Evolutionary conservation across 1,140 invertebrate genomes (phyloP).

Genomic region (Tetramorium parvispinum): DNA sequence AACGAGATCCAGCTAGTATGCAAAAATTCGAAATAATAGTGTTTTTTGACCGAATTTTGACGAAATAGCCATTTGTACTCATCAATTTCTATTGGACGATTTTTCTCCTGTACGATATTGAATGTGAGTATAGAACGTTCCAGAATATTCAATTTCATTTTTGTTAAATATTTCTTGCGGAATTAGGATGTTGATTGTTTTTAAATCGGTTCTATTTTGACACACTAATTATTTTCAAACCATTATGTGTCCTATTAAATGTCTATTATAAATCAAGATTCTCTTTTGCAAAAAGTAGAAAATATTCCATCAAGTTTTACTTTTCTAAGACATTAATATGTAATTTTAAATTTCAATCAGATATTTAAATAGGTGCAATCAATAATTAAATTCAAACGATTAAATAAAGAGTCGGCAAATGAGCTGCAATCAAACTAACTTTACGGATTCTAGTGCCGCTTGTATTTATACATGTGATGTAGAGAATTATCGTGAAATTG

Average conservation of each 20-base stretch:
- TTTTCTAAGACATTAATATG: not conserved
- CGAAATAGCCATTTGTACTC: not conserved
- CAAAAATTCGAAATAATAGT: not conserved
- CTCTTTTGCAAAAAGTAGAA: not conserved
- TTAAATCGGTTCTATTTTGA: not conserved
- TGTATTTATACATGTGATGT: not conserved
- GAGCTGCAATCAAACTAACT: not conserved
- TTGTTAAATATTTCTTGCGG: not conserved
- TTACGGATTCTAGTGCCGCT: not conserved
- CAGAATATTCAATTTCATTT: not conserved
- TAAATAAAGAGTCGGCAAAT: not conserved
- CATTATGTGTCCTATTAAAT: not conserved
- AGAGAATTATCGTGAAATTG: not conserved
- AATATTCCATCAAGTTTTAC: not conserved
- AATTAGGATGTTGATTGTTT: conserved; percentile 6
- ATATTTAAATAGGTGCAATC: not conserved
- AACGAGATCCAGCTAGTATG: not conserved
- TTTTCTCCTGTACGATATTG: not conserved
- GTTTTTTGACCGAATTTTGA: not conserved
- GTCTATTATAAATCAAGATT: not conserved
- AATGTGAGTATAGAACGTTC: not conserved
- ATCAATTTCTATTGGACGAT: not conserved
- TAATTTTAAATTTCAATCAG: not conserved
- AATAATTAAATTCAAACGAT: not conserved
- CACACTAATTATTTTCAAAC: not conserved